These are phyloP conservation scores for Campoletis sonorensis DNA, from an alignment of 1,140 invertebrate species.

Conservation along the genomic window DNA sequence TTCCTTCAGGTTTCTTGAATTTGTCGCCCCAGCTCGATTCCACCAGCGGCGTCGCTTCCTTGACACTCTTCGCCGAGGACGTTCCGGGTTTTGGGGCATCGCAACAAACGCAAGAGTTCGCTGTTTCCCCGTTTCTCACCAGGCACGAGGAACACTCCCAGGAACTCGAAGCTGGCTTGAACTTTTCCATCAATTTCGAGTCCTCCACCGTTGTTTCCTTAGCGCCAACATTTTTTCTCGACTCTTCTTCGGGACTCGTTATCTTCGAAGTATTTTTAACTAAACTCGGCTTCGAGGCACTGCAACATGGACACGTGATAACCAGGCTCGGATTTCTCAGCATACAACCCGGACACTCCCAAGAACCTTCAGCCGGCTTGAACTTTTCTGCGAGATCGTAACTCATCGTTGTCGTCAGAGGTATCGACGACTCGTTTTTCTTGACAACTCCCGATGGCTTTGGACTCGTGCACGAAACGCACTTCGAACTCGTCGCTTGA, in stretches of 20 bases:
- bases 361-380: constrained; percentile 73
- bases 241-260: constrained; percentile 69
- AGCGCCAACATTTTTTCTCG: constrained; percentile 34
- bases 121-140: constrained; percentile 75
- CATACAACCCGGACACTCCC: constrained; percentile 81
- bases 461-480: constrained; percentile 80
- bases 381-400: constrained; percentile 71
- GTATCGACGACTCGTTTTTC: too few relatives aligned
- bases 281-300: constrained; percentile 79
- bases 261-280: constrained; percentile 57
- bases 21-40: constrained; percentile 71
- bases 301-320: constrained; percentile 83
- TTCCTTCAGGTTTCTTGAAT: constrained; percentile 73
- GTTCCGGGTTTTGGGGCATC: constrained; percentile 34
- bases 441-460: constrained; percentile 68
- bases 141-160: constrained; percentile 80
- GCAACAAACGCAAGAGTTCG: constrained; percentile 49
- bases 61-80: neutral
- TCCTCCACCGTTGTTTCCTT: constrained; percentile 17
- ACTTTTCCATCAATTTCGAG: constrained; percentile 54
- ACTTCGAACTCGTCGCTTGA: constrained; percentile 77
- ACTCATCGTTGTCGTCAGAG: constrained; percentile 8
- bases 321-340: constrained; percentile 77
- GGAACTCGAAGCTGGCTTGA: constrained; percentile 59
- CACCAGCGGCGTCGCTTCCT: constrained; percentile 13